These are phyloP conservation scores for Hylaea fasciaria DNA, from an alignment of 2,888 invertebrate species.

Conservation along the genomic window DNA sequence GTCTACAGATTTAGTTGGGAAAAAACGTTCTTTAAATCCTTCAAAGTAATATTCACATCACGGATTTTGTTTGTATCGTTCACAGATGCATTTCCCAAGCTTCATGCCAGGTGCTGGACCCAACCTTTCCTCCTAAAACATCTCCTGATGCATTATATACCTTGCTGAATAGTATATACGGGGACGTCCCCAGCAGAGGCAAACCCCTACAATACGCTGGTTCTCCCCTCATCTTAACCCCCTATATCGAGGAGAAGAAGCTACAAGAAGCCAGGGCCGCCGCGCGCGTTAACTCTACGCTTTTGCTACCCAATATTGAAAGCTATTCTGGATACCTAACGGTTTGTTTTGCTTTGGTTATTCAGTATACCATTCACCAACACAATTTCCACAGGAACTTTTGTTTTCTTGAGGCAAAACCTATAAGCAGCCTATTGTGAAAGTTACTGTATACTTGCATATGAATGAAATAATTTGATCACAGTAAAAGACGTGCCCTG, in stretches of 20 bases:
- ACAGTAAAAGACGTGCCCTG: too few species aligned
- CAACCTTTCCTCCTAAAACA: conserved; percentile 76
- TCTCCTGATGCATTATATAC: conserved; percentile 53
- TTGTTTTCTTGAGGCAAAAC: too few species aligned
- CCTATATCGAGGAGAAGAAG: conserved; percentile 81
- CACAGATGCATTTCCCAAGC: conserved; percentile 56
- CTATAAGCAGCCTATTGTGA: too few species aligned
- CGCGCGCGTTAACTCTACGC: conserved; percentile 71
- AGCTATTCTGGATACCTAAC: conserved; percentile 81
- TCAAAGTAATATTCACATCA: too few species aligned
- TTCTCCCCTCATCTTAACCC: conserved; percentile 82
- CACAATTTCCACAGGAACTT: too few species aligned
- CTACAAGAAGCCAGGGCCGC: conserved; percentile 78
- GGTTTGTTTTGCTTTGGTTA: conserved; percentile 49
- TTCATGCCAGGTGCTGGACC: conserved; percentile 58
- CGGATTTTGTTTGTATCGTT: not conserved
- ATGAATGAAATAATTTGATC: too few species aligned
- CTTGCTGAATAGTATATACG: not conserved
- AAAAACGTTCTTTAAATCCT: too few species aligned
- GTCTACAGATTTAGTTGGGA: too few species aligned
- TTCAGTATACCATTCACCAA: too few species aligned
- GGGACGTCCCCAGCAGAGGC: conserved; percentile 54
- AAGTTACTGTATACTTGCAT: too few species aligned
- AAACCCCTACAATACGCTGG: conserved; percentile 65
- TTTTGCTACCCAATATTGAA: conserved; percentile 74